A percentile compares a stretch with the other conserved stretches of the same genome.
Conservation (phyloP, 2,113 vertebrate genomes). For the Salvelinus alpinus region DNA sequence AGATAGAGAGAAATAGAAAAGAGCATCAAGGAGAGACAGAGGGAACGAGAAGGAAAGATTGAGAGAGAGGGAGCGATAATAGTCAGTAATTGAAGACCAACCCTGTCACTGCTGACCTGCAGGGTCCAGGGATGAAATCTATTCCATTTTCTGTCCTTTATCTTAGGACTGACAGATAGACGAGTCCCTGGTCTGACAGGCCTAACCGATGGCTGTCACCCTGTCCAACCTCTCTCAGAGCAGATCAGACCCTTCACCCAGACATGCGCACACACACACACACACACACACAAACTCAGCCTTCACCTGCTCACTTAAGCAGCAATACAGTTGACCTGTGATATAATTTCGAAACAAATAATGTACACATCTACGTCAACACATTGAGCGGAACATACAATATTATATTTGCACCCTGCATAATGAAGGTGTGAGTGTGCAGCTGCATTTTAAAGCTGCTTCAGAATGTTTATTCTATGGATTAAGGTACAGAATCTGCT, state of each 20-base stretch:
- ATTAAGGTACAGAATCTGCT: too few species aligned
- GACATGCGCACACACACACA: too few species aligned
- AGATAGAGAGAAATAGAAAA: conserved; percentile 35
- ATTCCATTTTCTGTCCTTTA: conserved; percentile 83
- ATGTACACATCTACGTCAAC: too few species aligned
- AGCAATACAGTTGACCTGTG: too few species aligned
- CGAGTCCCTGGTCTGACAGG: conserved; percentile 84
- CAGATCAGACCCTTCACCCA: background rate
- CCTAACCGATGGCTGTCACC: conserved; percentile 86
- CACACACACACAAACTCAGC: too few species aligned
- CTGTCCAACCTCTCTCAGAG: conserved; percentile 65
- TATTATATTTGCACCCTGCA: too few species aligned
- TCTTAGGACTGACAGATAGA: conserved; percentile 74
- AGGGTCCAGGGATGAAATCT: conserved; percentile 77
- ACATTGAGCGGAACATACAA: too few species aligned
- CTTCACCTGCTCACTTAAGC: too few species aligned
- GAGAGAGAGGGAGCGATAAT: conserved; percentile 73
- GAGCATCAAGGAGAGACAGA: conserved; percentile 28
- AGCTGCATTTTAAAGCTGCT: too few species aligned
- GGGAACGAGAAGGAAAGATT: conserved; percentile 27
- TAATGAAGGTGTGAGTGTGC: too few species aligned
- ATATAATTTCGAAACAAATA: too few species aligned
- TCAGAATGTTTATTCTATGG: too few species aligned
- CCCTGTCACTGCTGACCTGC: conserved; percentile 80
- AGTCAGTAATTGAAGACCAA: conserved; percentile 75